These are phyloP conservation scores for Pherbina coryleti DNA, from an alignment of 2,888 invertebrate genomes.

Conservation along the genomic window DNA sequence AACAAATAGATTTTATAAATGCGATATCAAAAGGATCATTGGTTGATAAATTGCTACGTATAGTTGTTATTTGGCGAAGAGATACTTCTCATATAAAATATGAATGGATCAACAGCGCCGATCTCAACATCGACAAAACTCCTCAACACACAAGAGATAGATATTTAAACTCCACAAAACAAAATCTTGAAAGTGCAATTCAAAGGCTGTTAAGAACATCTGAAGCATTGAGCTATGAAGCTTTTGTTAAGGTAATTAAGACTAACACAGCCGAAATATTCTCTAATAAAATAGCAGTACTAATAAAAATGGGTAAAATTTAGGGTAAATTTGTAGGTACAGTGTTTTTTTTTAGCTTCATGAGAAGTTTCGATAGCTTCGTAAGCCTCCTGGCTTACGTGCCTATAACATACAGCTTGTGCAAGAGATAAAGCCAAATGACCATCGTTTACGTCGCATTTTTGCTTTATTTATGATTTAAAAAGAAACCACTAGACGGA, in stretches of 20 bases:
- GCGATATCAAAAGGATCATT: conserved; percentile 71
- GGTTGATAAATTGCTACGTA: conserved; percentile 78
- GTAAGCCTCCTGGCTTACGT: too few species aligned
- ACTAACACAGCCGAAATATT: too few species aligned
- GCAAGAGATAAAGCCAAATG: too few species aligned
- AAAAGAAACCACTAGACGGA: too few species aligned
- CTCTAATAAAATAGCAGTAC: too few species aligned
- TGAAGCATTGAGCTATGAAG: conserved; percentile 83
- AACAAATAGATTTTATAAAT: conserved; percentile 84
- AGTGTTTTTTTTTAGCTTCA: too few species aligned
- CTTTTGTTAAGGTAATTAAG: conserved; percentile 77
- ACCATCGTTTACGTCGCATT: too few species aligned
- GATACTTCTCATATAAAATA: conserved; percentile 89
- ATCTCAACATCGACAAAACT: conserved; percentile 61
- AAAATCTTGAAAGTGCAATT: conserved; percentile 80
- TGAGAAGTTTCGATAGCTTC: too few species aligned
- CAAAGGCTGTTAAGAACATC: conserved; percentile 79
- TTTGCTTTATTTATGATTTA: too few species aligned
- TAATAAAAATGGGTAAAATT: too few species aligned
- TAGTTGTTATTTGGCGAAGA: conserved; percentile 91
- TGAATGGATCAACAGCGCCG: conserved; percentile 80
- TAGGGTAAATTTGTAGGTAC: too few species aligned
- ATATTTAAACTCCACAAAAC: conserved; percentile 78
- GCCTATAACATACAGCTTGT: too few species aligned
- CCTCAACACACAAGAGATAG: conserved; percentile 68